Percentiles rank a stretch among this genome's conserved stretches.
These are phyloP conservation scores for Xanthorhoe spadicearia DNA, from an alignment of 2,888 invertebrate genomes.

Conservation along the genomic window DNA sequence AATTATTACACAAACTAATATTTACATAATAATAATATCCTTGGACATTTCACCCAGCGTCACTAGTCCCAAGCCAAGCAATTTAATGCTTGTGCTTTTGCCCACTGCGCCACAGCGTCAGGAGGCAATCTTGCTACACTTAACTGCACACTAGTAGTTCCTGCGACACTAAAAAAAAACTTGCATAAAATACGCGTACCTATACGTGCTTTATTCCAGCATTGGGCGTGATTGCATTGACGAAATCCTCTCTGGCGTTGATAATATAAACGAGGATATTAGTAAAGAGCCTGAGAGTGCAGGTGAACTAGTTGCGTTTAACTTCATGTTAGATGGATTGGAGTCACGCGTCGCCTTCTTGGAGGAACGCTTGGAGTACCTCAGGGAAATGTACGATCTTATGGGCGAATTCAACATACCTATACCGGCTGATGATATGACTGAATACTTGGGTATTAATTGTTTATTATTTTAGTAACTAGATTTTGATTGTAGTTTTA, in stretches of 20 bases:
- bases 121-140: too few species aligned
- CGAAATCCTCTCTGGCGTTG: constrained; percentile 86
- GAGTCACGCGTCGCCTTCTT: constrained; percentile 87
- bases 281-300: constrained; percentile 88
- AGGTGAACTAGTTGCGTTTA: constrained; percentile 88
- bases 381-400: constrained; percentile 92
- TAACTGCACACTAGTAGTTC: too few species aligned
- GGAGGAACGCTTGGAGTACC: constrained; percentile 90
- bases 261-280: constrained; percentile 87
- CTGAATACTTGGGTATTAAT: constrained; percentile 80
- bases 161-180: too few species aligned
- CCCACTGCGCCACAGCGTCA: too few species aligned
- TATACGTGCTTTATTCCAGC: constrained; percentile 67
- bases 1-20: too few species aligned
- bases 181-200: too few species aligned
- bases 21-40: too few species aligned
- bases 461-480: too few species aligned
- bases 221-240: constrained; percentile 86
- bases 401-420: constrained; percentile 92
- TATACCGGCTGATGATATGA: constrained; percentile 89
- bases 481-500: too few species aligned
- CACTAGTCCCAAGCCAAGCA: too few species aligned
- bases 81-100: too few species aligned
- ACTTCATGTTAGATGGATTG: constrained; percentile 88
- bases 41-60: too few species aligned